Percentiles rank a stretch among this genome's conserved stretches.
Conservation (phyloP, 2,797 vertebrate species). For the Prionace glauca region DNA sequence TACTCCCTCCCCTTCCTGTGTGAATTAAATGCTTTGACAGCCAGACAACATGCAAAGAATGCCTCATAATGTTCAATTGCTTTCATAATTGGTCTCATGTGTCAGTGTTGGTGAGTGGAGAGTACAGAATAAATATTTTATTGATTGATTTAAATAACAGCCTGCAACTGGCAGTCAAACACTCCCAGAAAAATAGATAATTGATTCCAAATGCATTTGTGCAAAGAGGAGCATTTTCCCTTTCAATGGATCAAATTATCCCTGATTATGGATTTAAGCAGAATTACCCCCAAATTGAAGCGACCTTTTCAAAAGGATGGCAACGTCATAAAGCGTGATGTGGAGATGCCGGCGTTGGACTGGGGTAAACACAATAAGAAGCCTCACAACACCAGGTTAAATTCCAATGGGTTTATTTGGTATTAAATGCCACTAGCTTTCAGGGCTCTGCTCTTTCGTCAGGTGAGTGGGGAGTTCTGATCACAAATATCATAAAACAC, state of each 20-base stretch:
- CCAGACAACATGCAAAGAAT: slow-evolving; percentile 17
- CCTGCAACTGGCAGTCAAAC: neutral
- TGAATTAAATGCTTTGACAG: slow-evolving; percentile 31
- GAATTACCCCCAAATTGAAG: neutral
- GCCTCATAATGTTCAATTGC: slow-evolving; percentile 13
- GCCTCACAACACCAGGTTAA: too few relatives aligned
- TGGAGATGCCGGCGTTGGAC: too few relatives aligned
- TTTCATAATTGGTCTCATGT: slow-evolving; percentile 10
- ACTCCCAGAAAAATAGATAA: slow-evolving; percentile 10
- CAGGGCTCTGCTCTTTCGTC: too few relatives aligned
- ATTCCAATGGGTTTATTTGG: too few relatives aligned
- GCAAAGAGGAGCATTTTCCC: neutral
- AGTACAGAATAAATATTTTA: slow-evolving; percentile 22
- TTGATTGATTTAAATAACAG: slow-evolving; percentile 32
- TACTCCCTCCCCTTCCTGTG: slow-evolving; percentile 3
- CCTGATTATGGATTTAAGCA: slow-evolving; percentile 15
- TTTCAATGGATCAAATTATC: slow-evolving; percentile 14
- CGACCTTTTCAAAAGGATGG: neutral
- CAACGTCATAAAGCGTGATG: neutral
- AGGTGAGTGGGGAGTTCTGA: too few relatives aligned
- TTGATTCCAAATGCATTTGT: slow-evolving; percentile 17
- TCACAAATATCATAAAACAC: neutral
- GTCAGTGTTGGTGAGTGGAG: slow-evolving; percentile 11
- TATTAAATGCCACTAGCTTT: too few relatives aligned
- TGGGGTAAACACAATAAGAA: too few relatives aligned